These are phyloP conservation scores for Clarias batrachus DNA, from an alignment of 2,113 vertebrate species.

Conservation along the genomic window DNA sequence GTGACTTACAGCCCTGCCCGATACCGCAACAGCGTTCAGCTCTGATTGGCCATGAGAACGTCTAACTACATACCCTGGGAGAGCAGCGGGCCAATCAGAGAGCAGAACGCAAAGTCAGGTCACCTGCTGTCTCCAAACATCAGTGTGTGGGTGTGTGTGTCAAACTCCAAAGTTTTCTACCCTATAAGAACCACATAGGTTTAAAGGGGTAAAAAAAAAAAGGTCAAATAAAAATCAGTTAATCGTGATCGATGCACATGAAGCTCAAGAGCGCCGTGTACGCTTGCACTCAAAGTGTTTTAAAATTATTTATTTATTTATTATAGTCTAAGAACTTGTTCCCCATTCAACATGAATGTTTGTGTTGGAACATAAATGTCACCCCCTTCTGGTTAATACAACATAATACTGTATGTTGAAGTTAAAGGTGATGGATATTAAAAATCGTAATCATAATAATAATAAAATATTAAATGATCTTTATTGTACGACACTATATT, in stretches of 20 bases:
- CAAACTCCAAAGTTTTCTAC: neutral
- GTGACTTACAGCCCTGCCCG: neutral
- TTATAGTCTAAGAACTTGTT: neutral
- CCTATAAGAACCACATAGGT: neutral
- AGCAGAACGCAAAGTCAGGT: neutral
- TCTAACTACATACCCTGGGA: slow-evolving; percentile 32
- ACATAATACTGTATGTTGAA: too few relatives aligned
- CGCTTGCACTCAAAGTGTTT: neutral
- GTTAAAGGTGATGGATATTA: neutral
- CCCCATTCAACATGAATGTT: neutral
- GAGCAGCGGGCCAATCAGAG: slow-evolving; percentile 54
- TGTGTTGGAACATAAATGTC: neutral
- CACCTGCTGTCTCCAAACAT: slow-evolving; percentile 6
- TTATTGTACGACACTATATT: neutral
- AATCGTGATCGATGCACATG: neutral
- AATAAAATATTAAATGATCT: too few relatives aligned
- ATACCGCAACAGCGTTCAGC: neutral
- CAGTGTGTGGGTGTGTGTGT: neutral
- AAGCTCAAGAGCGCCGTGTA: neutral
- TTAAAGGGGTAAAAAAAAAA: neutral
- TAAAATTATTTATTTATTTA: too few relatives aligned
- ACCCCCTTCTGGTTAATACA: slow-evolving; percentile 51
- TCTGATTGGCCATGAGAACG: slow-evolving; percentile 52
- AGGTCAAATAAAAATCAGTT: neutral
- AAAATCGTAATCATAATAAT: neutral